Base-by-base conservation (phyloP, 2,888 invertebrate genomes). In the Stenurella melanura region DNA sequence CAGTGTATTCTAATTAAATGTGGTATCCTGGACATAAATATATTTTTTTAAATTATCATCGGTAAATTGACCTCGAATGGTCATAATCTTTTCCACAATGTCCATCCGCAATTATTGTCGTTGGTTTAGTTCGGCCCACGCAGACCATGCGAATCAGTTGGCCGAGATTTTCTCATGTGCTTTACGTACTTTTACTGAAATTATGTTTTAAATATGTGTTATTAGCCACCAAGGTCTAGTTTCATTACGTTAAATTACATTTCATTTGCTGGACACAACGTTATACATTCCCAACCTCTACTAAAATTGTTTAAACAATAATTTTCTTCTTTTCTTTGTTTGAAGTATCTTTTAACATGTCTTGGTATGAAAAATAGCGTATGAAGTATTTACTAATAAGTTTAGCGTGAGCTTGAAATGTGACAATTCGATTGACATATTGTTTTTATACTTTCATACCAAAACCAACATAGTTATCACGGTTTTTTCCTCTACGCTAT, bases 111-210 rank as follows among this genome's bases (percentile, higher is more conserved):
- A 72, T 72, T 72, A 72, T 72, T 67, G 78, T 78, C 78, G 74
- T 74, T 57, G 74, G 74, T 77, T 19, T 70, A 60, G 70, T 38
- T 85, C 87, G 83, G 84, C 88, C 88, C 87, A 87, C 87, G 86
- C 87, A 86, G 85, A 78, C 87, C 87, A 89, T 89, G 89, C 88
- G 89, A 89, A 88, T 88, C 87, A 84, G 83, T 83, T 86, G 86
- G 83, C 85, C 85, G 84, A 86, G 86, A 86, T 87, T 87, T 89
- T 89, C 89, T 88, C 89, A 89, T 88, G 89, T 88, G 85, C 84
- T 85, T 86, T 85, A 86, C 85, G 85, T 86, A 86, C 86, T 86
- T 86, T 84, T 83, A 83, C 84, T 85, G 75, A 85, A 86, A 87
- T 87, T 86, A 85, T 82, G 75, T 84, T 85, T 83, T 86, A 86